Percentiles rank a stretch among this genome's conserved stretches.
phyloP scores from a whole-genome alignment of 2,797 vertebrate species.

The Brotogeris chrysoptera region DNA sequence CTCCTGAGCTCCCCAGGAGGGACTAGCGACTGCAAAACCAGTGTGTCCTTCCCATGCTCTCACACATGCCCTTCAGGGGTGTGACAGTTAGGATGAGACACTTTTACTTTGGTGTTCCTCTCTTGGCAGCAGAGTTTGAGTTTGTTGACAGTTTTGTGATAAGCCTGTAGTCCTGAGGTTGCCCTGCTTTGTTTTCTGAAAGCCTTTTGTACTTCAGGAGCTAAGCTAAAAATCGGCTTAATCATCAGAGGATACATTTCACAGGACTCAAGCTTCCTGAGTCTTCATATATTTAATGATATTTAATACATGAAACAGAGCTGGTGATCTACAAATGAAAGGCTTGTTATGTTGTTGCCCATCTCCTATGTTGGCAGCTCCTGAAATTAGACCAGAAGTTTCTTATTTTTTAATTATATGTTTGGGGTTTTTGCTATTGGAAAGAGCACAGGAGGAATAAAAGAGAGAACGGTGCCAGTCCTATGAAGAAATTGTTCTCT shows the following conservation, averaged over 20 bases:
- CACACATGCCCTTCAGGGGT: neutral
- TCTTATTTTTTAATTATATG: neutral
- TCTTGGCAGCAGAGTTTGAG: neutral
- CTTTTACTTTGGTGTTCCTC: neutral
- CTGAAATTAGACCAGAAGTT: neutral
- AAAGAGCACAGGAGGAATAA: neutral
- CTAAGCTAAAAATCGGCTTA: neutral
- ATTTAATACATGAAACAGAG: neutral
- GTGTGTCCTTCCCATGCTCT: accelerated
- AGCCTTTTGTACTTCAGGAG: neutral
- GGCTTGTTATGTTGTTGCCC: neutral
- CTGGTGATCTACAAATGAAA: neutral
- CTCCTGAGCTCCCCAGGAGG: neutral
- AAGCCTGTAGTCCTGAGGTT: neutral
- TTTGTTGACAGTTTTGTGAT: neutral
- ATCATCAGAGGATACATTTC: neutral
- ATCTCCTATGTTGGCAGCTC: neutral
- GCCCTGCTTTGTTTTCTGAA: neutral
- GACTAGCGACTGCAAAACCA: neutral
- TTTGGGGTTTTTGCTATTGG: neutral
- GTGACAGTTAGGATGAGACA: neutral
- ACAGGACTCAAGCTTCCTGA: neutral
- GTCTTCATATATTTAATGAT: neutral
- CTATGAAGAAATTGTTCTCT: neutral
- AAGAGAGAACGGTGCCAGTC: neutral